Conservation (phyloP, 2,113 vertebrate species). For the Serinus canaria region DNA sequence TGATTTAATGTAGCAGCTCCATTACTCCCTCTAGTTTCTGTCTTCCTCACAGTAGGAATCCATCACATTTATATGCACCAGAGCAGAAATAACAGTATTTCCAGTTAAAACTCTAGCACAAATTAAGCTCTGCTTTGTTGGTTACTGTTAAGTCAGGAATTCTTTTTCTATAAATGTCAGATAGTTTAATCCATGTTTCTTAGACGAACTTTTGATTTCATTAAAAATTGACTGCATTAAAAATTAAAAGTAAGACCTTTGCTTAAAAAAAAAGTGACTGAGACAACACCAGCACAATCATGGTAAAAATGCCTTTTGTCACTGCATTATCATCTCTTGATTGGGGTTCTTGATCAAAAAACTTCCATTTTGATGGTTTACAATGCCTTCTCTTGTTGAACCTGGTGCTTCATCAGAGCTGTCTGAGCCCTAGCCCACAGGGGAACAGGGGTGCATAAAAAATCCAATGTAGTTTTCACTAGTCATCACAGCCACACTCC, state of each 20-base stretch:
- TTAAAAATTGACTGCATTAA: background rate
- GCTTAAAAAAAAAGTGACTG: background rate
- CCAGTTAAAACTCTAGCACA: background rate
- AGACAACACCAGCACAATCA: background rate
- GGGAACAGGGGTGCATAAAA: background rate
- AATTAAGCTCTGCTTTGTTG: background rate
- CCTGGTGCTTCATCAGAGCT: background rate
- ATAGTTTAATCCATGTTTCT: background rate
- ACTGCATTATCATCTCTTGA: background rate
- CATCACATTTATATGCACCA: background rate
- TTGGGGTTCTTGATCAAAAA: background rate
- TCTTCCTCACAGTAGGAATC: background rate
- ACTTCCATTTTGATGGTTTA: background rate
- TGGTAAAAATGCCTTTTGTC: background rate
- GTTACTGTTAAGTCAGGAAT: background rate
- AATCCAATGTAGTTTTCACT: background rate
- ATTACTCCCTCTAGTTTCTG: background rate
- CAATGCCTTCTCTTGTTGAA: background rate
- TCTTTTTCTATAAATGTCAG: background rate
- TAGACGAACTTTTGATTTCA: background rate
- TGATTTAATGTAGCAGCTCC: background rate
- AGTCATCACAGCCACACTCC: background rate
- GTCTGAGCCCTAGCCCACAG: background rate
- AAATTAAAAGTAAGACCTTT: background rate
- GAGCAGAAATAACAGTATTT: slow-evolving; percentile 10